These are phyloP conservation scores for Blastobasis lacticolella DNA, from an alignment of 2,888 invertebrate genomes.

Conservation along the genomic window DNA sequence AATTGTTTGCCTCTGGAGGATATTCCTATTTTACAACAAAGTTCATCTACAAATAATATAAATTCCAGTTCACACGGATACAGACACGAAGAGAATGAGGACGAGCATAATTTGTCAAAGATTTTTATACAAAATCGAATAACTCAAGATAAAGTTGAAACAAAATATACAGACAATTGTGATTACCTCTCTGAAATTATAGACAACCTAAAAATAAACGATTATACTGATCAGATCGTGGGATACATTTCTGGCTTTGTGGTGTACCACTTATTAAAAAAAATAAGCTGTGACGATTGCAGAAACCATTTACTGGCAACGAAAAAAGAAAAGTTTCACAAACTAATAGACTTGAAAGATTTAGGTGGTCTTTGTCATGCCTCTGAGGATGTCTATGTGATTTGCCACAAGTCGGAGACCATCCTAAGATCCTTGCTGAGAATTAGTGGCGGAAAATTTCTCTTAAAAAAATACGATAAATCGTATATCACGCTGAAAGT, in stretches of 20 bases:
- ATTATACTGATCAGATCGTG: conserved; percentile 4
- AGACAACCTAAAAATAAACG: background rate
- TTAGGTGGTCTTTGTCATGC: background rate
- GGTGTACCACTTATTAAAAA: conserved; percentile 1
- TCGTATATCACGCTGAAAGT: background rate
- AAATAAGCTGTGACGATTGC: conserved; percentile 5
- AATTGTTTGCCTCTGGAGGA: conserved; percentile 12
- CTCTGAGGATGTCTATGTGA: background rate
- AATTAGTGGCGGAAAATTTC: background rate
- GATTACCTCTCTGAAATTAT: background rate
- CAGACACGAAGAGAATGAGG: background rate
- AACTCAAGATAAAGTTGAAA: background rate
- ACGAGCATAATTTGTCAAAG: background rate
- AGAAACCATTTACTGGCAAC: background rate
- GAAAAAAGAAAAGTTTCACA: background rate
- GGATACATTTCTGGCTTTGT: conserved; percentile 9
- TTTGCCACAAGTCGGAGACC: background rate
- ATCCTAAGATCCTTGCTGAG: background rate
- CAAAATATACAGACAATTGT: background rate
- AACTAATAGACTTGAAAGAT: background rate
- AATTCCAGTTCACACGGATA: background rate
- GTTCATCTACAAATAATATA: background rate
- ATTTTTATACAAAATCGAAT: background rate
- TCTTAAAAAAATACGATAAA: background rate
- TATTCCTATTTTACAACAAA: conserved; percentile 7